Evolutionary conservation across 2,797 vertebrate genomes (phyloP).

Genomic region (Spinus pinus): DNA sequence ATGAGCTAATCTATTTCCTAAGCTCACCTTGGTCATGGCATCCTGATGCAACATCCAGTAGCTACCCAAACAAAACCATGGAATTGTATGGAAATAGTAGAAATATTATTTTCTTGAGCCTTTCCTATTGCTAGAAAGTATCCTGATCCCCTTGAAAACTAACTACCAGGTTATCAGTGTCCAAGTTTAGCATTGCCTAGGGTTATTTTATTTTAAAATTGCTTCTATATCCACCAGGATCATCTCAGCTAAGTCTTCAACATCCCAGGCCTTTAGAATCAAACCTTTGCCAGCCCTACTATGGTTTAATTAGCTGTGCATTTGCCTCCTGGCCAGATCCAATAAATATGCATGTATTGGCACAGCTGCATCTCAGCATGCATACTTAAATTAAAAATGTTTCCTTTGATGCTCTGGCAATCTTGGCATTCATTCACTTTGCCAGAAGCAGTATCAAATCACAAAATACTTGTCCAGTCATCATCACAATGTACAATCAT

Average conservation of each 20-base stretch:
- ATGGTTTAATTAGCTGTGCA: constrained; percentile 71
- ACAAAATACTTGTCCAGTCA: constrained; percentile 63
- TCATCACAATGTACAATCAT: constrained; percentile 46
- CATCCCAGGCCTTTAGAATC: constrained; percentile 19
- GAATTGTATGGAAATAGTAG: not conserved
- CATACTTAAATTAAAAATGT: constrained; percentile 75
- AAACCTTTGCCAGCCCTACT: constrained; percentile 52
- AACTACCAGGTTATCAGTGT: not conserved
- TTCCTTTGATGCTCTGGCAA: constrained; percentile 71
- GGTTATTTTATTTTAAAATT: constrained; percentile 57
- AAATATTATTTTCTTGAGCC: not conserved
- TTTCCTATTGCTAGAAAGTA: not conserved
- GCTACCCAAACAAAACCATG: not conserved
- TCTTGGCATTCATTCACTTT: constrained; percentile 67
- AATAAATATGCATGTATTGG: constrained; percentile 77
- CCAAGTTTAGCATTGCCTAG: not conserved
- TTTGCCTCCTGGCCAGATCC: constrained; percentile 75
- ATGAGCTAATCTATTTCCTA: not conserved
- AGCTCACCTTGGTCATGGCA: not conserved
- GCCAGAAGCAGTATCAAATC: constrained; percentile 72
- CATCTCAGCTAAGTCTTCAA: constrained; percentile 9
- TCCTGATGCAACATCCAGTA: not conserved
- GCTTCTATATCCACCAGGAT: constrained; percentile 14
- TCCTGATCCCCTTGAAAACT: not conserved
- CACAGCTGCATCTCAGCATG: constrained; percentile 79